These are phyloP conservation scores for Corbicula japonica DNA, from an alignment of 2,888 invertebrate genomes.

Conservation along the genomic window DNA sequence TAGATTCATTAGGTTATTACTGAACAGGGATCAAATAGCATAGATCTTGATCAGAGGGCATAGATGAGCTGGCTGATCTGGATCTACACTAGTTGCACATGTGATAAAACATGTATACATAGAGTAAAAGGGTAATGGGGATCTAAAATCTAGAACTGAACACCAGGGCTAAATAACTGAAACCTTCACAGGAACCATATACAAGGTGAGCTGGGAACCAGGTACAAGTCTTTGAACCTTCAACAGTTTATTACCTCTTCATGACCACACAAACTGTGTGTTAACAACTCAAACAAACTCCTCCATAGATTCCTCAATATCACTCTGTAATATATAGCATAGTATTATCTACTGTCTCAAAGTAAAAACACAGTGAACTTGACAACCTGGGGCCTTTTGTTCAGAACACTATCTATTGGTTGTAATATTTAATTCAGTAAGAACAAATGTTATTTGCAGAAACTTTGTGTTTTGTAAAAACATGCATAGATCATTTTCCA, in stretches of 20 bases:
- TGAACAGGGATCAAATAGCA: too few relatives aligned
- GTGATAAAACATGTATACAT: too few relatives aligned
- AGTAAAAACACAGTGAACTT: not conserved
- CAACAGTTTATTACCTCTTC: conserved; percentile 30
- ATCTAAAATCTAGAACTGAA: too few relatives aligned
- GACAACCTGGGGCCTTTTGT: not conserved
- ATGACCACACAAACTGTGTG: conserved; percentile 15
- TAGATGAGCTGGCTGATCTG: too few relatives aligned
- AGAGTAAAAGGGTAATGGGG: too few relatives aligned
- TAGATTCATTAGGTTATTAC: too few relatives aligned
- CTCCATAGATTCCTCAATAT: conserved; percentile 54
- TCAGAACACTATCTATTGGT: not conserved
- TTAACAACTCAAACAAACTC: conserved; percentile 56
- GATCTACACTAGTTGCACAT: too few relatives aligned
- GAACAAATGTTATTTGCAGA: not conserved
- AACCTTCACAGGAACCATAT: too few relatives aligned
- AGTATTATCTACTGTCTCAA: not conserved
- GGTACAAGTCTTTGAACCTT: conserved; percentile 31
- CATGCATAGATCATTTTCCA: not conserved
- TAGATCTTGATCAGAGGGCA: too few relatives aligned
- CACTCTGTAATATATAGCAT: conserved; percentile 55
- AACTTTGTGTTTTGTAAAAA: not conserved
- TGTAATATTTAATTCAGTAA: not conserved
- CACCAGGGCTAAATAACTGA: too few relatives aligned
- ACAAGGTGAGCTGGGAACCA: too few relatives aligned